Evolutionary conservation across 2,888 invertebrate species (phyloP), one percentile per base, ranked within the genome.

Genomic region (Lacanobia oleracea): DNA sequence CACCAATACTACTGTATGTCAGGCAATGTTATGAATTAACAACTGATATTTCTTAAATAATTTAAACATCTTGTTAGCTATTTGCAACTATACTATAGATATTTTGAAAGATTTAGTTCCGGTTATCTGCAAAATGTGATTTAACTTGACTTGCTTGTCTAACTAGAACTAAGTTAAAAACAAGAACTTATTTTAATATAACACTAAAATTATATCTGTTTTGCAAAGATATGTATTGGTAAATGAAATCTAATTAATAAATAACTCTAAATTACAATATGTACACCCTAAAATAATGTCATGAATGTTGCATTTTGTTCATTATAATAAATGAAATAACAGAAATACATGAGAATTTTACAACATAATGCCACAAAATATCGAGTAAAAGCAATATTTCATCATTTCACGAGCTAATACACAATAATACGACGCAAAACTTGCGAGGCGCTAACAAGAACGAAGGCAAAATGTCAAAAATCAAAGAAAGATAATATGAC

Each of bases 391-490:
- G 51, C 6, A 45, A 61, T 79, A 86, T 81, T 86, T 85, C 78
- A 65, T 56, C 63, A 83, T 83, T 86, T 85, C 74, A 64, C 37
- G 67, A 72, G 86, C 86, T 77, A 85, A 88, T 90, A 91, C 89
- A 90, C 91, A 91, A 92, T 93, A 93, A 94, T 94, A 94, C 94
- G 95, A 94, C 95, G 95, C 94, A 95, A 94, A 95, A 94, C 92
- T 94, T 92, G 89, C 91, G 88, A 93, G 93, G 95, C 93, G 94
- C 94, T 94, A 93, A 93, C 94, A 93, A 93, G 93, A 94, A 86
- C 91, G 88, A 92, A 90, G 90, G 90, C 92, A 94, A 94, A 94
- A 94, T 95, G 94, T 94, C 94, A 94, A 94, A 93, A 93, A 90
- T 91, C 91, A 90, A 90, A 91, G 93, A 91, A 92, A 91, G 93